Evolutionary conservation across 2,888 invertebrate species (phyloP).

Genomic region (Andrena fulva): DNA sequence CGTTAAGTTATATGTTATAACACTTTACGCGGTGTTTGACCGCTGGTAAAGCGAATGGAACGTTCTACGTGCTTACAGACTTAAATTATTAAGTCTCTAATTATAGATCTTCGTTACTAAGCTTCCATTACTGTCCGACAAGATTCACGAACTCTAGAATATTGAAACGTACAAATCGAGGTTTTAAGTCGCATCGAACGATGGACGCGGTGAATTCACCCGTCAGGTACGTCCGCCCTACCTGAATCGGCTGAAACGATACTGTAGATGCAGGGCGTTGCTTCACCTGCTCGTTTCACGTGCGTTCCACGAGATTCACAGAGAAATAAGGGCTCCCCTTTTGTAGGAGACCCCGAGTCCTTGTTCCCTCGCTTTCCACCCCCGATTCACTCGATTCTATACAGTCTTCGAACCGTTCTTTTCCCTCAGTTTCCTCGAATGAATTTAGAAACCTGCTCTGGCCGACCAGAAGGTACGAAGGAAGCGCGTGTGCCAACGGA

Average conservation of each 20-base stretch:
- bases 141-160: too few species aligned
- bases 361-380: slow-evolving; percentile 12
- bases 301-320: slow-evolving; percentile 32
- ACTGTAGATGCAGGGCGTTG: slow-evolving; percentile 12
- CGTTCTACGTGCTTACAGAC: too few species aligned
- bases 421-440: slow-evolving; percentile 19
- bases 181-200: not conserved
- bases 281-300: slow-evolving; percentile 44
- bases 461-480: not conserved
- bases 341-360: not conserved
- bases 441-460: slow-evolving; percentile 21
- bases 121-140: too few species aligned
- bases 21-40: too few species aligned
- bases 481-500: slow-evolving; percentile 16
- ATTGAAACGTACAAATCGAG: too few species aligned
- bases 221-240: slow-evolving; percentile 18
- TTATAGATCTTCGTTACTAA: too few species aligned
- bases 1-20: slow-evolving; percentile 7
- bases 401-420: slow-evolving; percentile 3
- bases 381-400: slow-evolving; percentile 23
- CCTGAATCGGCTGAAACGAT: slow-evolving; percentile 37
- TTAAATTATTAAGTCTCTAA: too few species aligned
- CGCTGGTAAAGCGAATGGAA: too few species aligned
- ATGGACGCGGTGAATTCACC: slow-evolving; percentile 10
- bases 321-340: slow-evolving; percentile 35